Evolutionary conservation across 1,140 invertebrate genomes (phyloP).

Genomic region (Zeugodacus cucurbitae): DNA sequence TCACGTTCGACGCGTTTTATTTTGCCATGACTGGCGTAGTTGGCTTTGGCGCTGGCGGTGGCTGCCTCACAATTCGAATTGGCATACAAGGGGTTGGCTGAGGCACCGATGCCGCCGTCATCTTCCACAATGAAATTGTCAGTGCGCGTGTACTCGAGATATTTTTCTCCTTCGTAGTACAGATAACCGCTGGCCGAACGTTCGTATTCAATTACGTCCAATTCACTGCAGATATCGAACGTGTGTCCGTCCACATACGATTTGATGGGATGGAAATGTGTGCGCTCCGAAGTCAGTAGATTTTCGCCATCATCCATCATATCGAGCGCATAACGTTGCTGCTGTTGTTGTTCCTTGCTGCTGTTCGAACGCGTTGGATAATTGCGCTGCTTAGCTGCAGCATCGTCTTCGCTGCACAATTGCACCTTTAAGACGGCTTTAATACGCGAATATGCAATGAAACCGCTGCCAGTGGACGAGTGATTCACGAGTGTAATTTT

Average conservation of each 20-base stretch:
- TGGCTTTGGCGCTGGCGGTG: background rate
- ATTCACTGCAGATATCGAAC: constrained; percentile 74
- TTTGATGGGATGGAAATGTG: constrained; percentile 82
- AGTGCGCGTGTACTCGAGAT: constrained; percentile 67
- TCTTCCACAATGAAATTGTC: constrained; percentile 48
- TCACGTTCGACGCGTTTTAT: background rate
- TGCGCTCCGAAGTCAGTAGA: constrained; percentile 76
- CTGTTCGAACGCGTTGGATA: background rate
- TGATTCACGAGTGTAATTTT: constrained; percentile 42
- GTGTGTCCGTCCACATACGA: constrained; percentile 70
- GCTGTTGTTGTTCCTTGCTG: constrained; percentile 20
- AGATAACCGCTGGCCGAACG: constrained; percentile 53
- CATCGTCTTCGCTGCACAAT: background rate
- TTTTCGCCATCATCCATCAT: constrained; percentile 70
- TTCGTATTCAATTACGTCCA: constrained; percentile 70
- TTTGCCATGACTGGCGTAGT: background rate
- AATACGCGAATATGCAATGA: constrained; percentile 43
- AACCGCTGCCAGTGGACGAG: constrained; percentile 35
- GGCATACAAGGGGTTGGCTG: constrained; percentile 14
- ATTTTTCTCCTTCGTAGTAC: constrained; percentile 59
- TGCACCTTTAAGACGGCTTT: constrained; percentile 9
- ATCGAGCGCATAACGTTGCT: constrained; percentile 2
- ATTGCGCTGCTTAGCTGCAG: constrained; percentile 5
- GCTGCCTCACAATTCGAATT: constrained; percentile 38
- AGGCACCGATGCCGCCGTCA: constrained; percentile 45